Percentiles rank a stretch among this genome's conserved stretches.
Evolutionary conservation across 2,888 invertebrate genomes (phyloP).

Genomic region (Lycaena phlaeas): DNA sequence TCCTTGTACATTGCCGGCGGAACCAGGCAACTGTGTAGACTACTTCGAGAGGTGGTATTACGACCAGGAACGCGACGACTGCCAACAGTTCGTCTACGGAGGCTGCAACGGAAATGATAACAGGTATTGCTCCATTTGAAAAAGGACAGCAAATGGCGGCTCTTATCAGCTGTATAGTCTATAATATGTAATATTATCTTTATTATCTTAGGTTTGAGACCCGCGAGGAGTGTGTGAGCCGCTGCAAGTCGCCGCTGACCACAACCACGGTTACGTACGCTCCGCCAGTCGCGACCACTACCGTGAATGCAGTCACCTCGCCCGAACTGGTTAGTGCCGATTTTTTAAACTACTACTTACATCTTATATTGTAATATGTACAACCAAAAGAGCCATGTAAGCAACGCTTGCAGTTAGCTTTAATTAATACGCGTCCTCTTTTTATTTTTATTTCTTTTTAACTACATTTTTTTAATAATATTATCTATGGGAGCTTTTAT

Average conservation of each 20-base stretch:
- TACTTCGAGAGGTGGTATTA: slow-evolving; percentile 86
- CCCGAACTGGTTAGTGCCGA: no score
- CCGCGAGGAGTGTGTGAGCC: slow-evolving; percentile 70
- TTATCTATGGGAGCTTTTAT: no score
- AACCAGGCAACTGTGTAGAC: slow-evolving; percentile 82
- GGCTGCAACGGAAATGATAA: slow-evolving; percentile 95
- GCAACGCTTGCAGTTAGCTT: no score
- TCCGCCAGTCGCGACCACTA: neutral
- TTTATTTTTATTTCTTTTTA: no score
- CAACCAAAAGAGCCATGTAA: no score
- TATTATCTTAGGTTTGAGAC: slow-evolving; percentile 72
- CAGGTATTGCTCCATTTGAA: slow-evolving; percentile 71
- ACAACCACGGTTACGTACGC: slow-evolving; percentile 15
- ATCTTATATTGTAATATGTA: no score
- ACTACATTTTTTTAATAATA: no score
- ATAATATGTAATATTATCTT: no score
- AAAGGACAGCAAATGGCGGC: no score
- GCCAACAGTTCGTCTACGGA: slow-evolving; percentile 88
- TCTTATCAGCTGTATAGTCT: no score
- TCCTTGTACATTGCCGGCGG: slow-evolving; percentile 80
- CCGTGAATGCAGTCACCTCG: neutral
- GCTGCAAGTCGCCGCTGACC: slow-evolving; percentile 33
- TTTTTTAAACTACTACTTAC: no score
- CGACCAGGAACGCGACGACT: slow-evolving; percentile 75
- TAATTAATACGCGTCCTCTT: no score